Percentiles rank a stretch among this genome's conserved stretches.
phyloP scores from a whole-genome alignment of 2,888 invertebrate genomes.

The Bembecia ichneumoniformis region DNA sequence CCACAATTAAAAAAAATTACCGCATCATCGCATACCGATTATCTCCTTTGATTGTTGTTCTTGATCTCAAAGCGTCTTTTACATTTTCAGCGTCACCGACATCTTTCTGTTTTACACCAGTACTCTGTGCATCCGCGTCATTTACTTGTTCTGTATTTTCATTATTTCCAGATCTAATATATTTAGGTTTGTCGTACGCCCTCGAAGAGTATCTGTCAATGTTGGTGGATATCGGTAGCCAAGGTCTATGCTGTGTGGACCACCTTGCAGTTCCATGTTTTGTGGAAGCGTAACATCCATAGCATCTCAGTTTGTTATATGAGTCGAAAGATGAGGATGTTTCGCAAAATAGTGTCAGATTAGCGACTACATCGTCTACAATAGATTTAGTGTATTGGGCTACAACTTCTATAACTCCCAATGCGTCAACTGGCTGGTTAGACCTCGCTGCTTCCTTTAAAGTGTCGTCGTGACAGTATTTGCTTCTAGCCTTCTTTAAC shows the following conservation, averaged over 20 bases:
- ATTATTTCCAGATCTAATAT: neutral
- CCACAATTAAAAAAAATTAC: neutral
- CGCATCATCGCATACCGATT: neutral
- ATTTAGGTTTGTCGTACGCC: neutral
- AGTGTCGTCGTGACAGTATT: slow-evolving; percentile 30
- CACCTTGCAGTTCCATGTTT: slow-evolving; percentile 23
- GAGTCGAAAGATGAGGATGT: slow-evolving; percentile 20
- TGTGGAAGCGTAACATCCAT: slow-evolving; percentile 22
- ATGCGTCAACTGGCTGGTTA: slow-evolving; percentile 17
- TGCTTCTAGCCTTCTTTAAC: slow-evolving; percentile 28
- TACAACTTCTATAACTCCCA: slow-evolving; percentile 28
- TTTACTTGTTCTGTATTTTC: neutral
- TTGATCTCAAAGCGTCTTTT: neutral
- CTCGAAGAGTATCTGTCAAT: neutral
- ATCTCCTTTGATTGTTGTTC: neutral
- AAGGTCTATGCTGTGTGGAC: slow-evolving; percentile 36
- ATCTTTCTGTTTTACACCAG: neutral
- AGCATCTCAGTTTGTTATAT: slow-evolving; percentile 18
- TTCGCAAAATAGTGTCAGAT: slow-evolving; percentile 37
- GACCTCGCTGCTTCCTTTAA: slow-evolving; percentile 8
- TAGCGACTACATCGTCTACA: slow-evolving; percentile 24
- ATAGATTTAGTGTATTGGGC: slow-evolving; percentile 24
- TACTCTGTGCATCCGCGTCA: neutral
- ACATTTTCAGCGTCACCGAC: neutral
- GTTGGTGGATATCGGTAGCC: neutral